Conservation (phyloP, 1,140 invertebrate genomes). For the Heliconius congener region DNA sequence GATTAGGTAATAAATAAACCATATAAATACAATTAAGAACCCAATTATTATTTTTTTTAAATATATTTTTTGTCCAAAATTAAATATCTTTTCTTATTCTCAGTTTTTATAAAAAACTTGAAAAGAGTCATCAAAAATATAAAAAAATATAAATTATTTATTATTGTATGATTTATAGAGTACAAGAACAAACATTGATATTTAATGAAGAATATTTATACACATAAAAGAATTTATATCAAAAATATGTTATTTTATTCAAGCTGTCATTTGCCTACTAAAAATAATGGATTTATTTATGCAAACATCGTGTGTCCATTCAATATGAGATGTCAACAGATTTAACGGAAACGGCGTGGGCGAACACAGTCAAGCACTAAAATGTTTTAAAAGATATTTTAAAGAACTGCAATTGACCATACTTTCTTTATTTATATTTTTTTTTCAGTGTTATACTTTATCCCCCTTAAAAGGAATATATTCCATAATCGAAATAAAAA, state of each 20-base stretch:
- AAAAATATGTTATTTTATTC: constrained; percentile 30
- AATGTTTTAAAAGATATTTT: constrained; percentile 10
- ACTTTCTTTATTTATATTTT: no score
- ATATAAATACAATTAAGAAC: neutral
- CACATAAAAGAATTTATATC: constrained; percentile 20
- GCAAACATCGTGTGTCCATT: constrained; percentile 58
- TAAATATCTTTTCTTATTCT: neutral
- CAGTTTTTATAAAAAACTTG: neutral
- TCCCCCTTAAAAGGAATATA: no score
- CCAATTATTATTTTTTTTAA: neutral
- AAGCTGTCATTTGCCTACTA: constrained; percentile 46
- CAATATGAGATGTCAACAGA: constrained; percentile 68
- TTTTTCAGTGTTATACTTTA: no score
- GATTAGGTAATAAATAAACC: neutral
- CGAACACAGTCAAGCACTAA: constrained; percentile 45
- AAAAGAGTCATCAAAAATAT: neutral
- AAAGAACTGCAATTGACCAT: no score
- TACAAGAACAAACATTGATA: constrained; percentile 43
- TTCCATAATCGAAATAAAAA: no score
- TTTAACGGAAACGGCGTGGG: constrained; percentile 46
- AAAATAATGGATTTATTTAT: constrained; percentile 67
- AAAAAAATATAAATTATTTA: constrained; percentile 12
- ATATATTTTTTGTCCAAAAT: neutral
- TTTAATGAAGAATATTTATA: constrained; percentile 37
- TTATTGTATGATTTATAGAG: constrained; percentile 34